A percentile compares a stretch with the other conserved stretches of the same genome.
phyloP scores from a whole-genome alignment of 2,113 vertebrate genomes.

The Peromyscus californicus region DNA sequence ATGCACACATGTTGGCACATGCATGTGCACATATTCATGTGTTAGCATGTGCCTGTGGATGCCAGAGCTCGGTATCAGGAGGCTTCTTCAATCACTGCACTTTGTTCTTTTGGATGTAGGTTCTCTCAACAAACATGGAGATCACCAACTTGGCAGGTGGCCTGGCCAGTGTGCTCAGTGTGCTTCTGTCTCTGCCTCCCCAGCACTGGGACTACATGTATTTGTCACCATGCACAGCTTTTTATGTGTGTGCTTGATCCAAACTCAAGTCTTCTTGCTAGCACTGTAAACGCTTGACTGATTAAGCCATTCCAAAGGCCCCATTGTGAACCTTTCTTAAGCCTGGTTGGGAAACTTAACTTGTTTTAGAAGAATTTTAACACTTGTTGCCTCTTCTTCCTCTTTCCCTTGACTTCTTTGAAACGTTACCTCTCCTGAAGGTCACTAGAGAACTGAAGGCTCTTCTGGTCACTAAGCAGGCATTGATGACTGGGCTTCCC shows the following conservation, averaged over 20 bases:
- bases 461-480: too few species aligned
- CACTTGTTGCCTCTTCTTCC: neutral
- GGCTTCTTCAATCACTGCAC: neutral
- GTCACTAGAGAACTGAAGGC: neutral
- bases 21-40: neutral
- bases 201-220: too few species aligned
- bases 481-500: neutral
- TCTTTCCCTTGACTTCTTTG: neutral
- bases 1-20: neutral
- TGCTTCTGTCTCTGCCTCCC: neutral
- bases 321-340: neutral
- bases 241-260: neutral
- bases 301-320: too few species aligned
- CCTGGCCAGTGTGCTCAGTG: neutral
- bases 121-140: neutral
- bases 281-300: neutral
- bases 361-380: neutral
- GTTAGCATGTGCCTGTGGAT: neutral
- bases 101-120: neutral
- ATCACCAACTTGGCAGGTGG: neutral
- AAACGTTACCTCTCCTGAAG: too few species aligned
- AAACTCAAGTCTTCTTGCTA: neutral
- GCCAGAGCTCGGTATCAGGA: neutral
- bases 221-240: neutral
- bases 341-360: neutral